Percentiles rank a stretch among this genome's conserved stretches.
These are phyloP conservation scores for Corynorhinus townsendii DNA, from an alignment of 2,113 vertebrate genomes.

Conservation along the genomic window DNA sequence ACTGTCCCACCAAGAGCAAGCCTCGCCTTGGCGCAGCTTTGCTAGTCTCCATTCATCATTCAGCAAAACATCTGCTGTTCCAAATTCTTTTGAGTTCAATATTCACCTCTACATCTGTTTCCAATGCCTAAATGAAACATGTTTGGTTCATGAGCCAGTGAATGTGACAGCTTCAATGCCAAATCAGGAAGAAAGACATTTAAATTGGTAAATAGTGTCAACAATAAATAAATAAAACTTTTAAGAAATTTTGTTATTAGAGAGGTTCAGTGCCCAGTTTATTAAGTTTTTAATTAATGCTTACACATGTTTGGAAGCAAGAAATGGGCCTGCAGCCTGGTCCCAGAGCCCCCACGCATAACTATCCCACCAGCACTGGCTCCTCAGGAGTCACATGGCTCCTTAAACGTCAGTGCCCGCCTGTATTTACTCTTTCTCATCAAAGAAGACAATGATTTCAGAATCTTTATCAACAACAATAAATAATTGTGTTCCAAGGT, in stretches of 20 bases:
- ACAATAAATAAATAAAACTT: too few species aligned
- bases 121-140: not conserved
- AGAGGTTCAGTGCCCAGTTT: not conserved
- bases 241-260: not conserved
- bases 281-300: not conserved
- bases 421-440: not conserved
- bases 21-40: not conserved
- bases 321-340: not conserved
- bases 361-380: too few species aligned
- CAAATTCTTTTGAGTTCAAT: not conserved
- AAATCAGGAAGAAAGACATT: not conserved
- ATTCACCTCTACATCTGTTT: not conserved
- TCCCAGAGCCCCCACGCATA: not conserved
- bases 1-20: not conserved
- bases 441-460: not conserved
- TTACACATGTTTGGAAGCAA: not conserved
- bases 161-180: not conserved
- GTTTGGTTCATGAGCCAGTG: not conserved
- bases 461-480: not conserved
- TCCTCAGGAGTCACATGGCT: not conserved
- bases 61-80: not conserved
- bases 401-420: not conserved
- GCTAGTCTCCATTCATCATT: not conserved
- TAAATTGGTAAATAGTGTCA: not conserved
- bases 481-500: not conserved